Evolutionary conservation across 2,888 invertebrate species (phyloP).

Genomic region (Tetramorium bicarinatum): DNA sequence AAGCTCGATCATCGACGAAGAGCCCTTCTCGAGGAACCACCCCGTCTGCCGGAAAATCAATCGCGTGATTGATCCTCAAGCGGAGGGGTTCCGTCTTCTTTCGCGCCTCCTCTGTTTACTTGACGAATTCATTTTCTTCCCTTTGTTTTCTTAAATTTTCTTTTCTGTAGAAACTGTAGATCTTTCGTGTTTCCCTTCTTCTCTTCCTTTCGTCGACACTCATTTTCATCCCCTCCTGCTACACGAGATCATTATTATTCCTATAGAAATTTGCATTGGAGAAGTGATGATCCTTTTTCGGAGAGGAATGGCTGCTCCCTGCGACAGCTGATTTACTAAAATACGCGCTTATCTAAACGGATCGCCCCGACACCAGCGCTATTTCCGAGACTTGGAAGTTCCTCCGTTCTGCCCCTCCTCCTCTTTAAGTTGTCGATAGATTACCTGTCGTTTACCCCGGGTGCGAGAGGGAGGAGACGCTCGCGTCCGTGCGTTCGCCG

Average conservation of each 20-base stretch:
- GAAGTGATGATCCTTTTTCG: not conserved
- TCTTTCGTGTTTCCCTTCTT: not conserved
- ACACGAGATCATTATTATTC: not conserved
- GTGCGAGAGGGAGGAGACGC: not conserved
- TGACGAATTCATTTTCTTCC: not conserved
- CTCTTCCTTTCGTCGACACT: not conserved
- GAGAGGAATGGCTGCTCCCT: not conserved
- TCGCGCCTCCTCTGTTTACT: not conserved
- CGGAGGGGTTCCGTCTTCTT: no score
- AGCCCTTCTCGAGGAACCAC: no score
- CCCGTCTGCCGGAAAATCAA: not conserved
- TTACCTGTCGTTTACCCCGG: slow-evolving; percentile 20
- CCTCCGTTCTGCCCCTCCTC: not conserved
- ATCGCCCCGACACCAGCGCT: not conserved
- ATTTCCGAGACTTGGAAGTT: slow-evolving; percentile 17
- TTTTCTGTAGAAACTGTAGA: not conserved
- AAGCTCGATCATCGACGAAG: not conserved
- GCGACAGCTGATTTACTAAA: slow-evolving; percentile 22
- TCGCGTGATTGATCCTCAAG: not conserved
- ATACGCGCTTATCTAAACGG: slow-evolving; percentile 25
- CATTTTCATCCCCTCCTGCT: not conserved
- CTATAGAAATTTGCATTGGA: not conserved
- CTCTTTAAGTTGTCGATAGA: slow-evolving; percentile 9
- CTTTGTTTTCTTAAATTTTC: not conserved
- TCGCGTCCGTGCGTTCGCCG: not conserved